Evolutionary conservation across 2,888 invertebrate species (phyloP).

Genomic region (Eristalis tenax): DNA sequence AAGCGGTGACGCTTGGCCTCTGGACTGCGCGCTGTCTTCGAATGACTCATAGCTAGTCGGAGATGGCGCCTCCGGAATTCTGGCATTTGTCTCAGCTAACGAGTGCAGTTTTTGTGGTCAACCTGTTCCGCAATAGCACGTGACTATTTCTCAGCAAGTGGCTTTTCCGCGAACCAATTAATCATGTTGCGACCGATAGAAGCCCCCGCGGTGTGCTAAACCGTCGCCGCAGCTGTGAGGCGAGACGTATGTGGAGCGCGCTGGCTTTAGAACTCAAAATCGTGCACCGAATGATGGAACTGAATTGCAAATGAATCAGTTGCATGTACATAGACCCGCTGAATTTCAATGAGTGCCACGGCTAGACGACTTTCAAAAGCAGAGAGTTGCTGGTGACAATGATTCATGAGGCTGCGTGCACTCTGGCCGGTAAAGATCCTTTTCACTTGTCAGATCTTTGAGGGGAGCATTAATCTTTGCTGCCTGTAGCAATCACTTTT

Average conservation of each 20-base stretch:
- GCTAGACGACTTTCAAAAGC: no score
- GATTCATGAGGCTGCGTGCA: no score
- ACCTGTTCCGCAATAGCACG: not conserved
- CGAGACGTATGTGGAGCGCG: not conserved
- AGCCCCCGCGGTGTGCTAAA: not conserved
- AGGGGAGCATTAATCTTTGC: no score
- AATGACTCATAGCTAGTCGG: not conserved
- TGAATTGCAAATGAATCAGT: not conserved
- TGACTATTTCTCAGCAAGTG: not conserved
- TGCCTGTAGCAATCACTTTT: no score
- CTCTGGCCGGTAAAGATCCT: no score
- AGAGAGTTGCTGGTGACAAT: no score
- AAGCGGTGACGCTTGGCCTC: slow-evolving; percentile 11
- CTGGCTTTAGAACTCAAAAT: not conserved
- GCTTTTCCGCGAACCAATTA: not conserved
- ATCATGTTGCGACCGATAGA: not conserved
- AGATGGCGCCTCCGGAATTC: not conserved
- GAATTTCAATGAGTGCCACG: no score
- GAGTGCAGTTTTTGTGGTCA: not conserved
- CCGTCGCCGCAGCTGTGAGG: not conserved
- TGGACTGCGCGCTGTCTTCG: not conserved
- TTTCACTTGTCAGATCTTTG: no score
- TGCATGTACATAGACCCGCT: no score
- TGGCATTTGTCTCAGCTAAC: no score
- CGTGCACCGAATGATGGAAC: not conserved